These are phyloP conservation scores for Frankliniella intonsa DNA, from an alignment of 2,888 invertebrate species.

Conservation along the genomic window DNA sequence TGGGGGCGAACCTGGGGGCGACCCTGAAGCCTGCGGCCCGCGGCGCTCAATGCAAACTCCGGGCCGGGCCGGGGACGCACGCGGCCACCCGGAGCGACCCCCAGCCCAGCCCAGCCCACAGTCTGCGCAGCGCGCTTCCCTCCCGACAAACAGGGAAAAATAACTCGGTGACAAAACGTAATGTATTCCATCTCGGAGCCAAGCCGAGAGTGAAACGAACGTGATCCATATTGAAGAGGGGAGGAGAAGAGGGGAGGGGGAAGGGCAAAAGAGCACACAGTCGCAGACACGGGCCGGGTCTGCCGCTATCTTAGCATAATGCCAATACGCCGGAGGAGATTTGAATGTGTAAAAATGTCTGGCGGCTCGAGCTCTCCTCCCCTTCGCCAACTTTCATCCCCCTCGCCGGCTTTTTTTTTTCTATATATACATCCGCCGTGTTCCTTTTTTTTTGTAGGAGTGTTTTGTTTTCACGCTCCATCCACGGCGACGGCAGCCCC, in stretches of 20 bases:
- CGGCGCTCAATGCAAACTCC: too few species aligned
- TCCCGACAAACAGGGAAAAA: background rate
- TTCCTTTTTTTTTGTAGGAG: background rate
- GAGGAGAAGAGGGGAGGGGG: background rate
- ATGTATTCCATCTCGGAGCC: slow-evolving; percentile 14
- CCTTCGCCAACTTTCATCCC: background rate
- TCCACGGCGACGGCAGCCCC: background rate
- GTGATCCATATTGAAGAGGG: slow-evolving; percentile 24
- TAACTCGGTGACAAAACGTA: slow-evolving; percentile 20
- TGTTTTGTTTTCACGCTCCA: slow-evolving; percentile 9
- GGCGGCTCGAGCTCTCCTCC: background rate
- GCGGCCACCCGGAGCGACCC: background rate
- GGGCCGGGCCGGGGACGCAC: background rate
- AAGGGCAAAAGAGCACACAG: background rate
- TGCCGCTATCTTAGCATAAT: slow-evolving; percentile 22
- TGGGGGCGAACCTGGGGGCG: too few species aligned
- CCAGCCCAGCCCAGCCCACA: background rate
- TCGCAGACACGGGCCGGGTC: background rate
- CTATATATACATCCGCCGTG: background rate
- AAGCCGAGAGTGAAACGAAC: slow-evolving; percentile 16
- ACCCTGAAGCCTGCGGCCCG: too few species aligned
- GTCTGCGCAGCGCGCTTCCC: too few species aligned
- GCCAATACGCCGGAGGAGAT: slow-evolving; percentile 18
- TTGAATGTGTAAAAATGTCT: slow-evolving; percentile 25
- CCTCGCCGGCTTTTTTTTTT: background rate